Base-by-base conservation (phyloP, 2,797 vertebrate species). In the Helicolenus hilgendorfi region DNA sequence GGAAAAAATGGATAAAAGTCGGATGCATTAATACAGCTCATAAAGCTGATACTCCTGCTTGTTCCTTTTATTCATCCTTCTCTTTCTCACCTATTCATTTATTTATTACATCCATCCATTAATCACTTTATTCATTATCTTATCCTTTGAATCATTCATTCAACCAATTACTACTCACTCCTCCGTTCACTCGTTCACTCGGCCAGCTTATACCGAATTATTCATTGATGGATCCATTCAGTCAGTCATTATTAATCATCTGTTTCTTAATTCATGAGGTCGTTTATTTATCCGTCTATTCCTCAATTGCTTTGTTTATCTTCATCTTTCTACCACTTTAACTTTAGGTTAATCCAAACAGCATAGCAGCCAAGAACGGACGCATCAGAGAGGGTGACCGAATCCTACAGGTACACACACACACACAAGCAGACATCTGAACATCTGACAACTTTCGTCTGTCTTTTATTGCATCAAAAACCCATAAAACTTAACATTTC, bases 291-390 rank as follows among this genome's bases (percentile, higher is more conserved):
- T 74, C 29, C 4, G 2, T 29, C 9, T 49, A 0, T 31, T 74
- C 15, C 9, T 62, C 5, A 11, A 3, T 11, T 5, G 11, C 2
- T 38, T 55, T 36, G 4, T 70, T 20, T 20, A 1, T 62, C 0
- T 31, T 3, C 33, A 14, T 35, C 14, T 18, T 5, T 29, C 15
- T 29, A 24, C 1, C 0, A 11, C 26, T 13, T 9, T 81, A 74
- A 76, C 71, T 76, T 60, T 77, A 98, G 98, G 98, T 98, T 22
- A 98, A 98, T 86, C 98, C 98, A 41, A 96, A 98, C 88, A 98
- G 98, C 93, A 98, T 98, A 3, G 98, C 98, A 38, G 98, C 98
- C 59, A 97, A 97, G 95, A 98, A 98, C 0, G 98, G 98, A 65
- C 96, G 97, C 35, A 98, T 98, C 87, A 95, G 97, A 2, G 98